phyloP scores from a whole-genome alignment of 2,113 vertebrate species.

The Cranoglanis bouderius region DNA sequence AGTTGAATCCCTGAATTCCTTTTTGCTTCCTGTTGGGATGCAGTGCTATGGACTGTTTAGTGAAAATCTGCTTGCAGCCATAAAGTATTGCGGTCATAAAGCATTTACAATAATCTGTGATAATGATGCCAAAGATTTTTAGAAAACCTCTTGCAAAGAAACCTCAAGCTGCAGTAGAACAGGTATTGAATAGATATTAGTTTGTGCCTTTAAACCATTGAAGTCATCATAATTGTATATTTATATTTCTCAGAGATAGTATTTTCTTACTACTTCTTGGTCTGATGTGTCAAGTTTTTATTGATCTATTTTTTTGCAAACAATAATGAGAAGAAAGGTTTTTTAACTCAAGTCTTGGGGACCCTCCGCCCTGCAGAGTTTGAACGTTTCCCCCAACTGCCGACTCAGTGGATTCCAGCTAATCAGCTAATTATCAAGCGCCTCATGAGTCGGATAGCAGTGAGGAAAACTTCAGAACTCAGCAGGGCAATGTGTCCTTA shows the following conservation, averaged over 20 bases:
- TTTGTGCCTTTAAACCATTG: not conserved
- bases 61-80: not conserved
- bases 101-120: not conserved
- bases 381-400: slow-evolving; percentile 23
- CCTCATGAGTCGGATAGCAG: slow-evolving; percentile 5
- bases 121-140: not conserved
- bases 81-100: not conserved
- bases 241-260: not conserved
- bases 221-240: not conserved
- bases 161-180: not conserved
- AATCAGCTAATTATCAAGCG: slow-evolving; percentile 29
- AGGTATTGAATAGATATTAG: not conserved
- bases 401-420: slow-evolving; percentile 22
- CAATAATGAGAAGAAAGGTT: not conserved
- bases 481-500: not conserved
- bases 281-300: not conserved
- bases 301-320: not conserved
- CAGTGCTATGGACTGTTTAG: not conserved
- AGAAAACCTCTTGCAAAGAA: not conserved
- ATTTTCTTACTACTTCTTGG: not conserved
- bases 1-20: not conserved
- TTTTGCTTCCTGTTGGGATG: not conserved
- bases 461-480: slow-evolving; percentile 24
- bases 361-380: not conserved
- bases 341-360: not conserved